Percentiles rank a stretch among this genome's conserved stretches.
These are phyloP conservation scores for Trissolcus basalis DNA, from an alignment of 1,140 invertebrate species.

Conservation along the genomic window DNA sequence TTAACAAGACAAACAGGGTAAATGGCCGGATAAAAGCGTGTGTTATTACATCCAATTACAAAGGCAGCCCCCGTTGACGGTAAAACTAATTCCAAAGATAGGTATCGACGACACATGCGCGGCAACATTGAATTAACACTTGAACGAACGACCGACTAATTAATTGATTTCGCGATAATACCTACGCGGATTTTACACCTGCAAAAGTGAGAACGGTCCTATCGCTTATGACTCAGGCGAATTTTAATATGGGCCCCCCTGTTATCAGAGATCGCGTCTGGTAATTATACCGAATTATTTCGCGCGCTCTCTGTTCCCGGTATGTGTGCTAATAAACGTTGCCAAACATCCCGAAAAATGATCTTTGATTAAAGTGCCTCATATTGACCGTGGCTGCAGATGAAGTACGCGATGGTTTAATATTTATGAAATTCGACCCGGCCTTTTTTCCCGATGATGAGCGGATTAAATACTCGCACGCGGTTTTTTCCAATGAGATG, in stretches of 20 bases:
- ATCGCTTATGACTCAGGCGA: conserved; percentile 36
- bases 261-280: conserved; percentile 60
- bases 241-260: conserved; percentile 32
- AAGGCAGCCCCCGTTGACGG: conserved; percentile 27
- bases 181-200: conserved; percentile 52
- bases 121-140: conserved; percentile 71
- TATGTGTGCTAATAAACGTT: conserved; percentile 19
- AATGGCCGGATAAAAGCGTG: conserved; percentile 42
- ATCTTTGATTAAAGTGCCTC: conserved; percentile 16
- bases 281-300: conserved; percentile 51
- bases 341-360: conserved; percentile 20
- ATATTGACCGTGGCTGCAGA: not conserved
- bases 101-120: conserved; percentile 67
- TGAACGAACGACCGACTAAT: conserved; percentile 62
- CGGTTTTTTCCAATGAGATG: too few relatives aligned
- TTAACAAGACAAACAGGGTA: conserved; percentile 57
- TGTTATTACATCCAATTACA: conserved; percentile 69
- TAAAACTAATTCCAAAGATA: conserved; percentile 69
- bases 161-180: conserved; percentile 70
- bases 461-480: too few relatives aligned
- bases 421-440: conserved; percentile 1
- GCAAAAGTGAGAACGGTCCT: conserved; percentile 31
- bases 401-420: not conserved
- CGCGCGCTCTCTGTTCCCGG: conserved; percentile 13
- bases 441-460: too few relatives aligned